phyloP scores from a whole-genome alignment of 2,113 vertebrate genomes.

The Apistogramma diplotaenia region DNA sequence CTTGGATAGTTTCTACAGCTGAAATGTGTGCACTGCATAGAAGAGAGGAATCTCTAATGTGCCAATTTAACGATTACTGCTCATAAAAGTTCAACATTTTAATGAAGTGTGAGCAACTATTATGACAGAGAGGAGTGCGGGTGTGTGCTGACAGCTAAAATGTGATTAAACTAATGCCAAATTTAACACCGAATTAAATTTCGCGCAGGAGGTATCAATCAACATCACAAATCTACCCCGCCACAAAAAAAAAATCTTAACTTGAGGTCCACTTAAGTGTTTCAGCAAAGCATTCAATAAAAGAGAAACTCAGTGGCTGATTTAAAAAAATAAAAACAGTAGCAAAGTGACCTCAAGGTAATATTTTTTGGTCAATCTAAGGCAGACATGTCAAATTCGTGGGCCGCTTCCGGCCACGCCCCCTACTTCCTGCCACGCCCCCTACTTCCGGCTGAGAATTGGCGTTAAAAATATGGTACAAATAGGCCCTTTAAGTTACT shows the following conservation, averaged over 20 bases:
- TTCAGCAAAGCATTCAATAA: neutral
- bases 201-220: neutral
- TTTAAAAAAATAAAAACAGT: neutral
- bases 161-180: constrained; percentile 1
- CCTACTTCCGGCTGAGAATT: no score
- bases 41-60: neutral
- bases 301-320: neutral
- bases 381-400: no score
- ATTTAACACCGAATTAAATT: constrained; percentile 15
- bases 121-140: neutral
- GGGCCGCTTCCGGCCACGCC: no score
- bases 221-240: neutral
- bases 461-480: no score
- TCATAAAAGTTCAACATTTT: neutral
- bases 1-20: neutral
- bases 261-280: neutral
- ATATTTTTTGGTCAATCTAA: neutral
- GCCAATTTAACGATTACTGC: neutral
- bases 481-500: no score
- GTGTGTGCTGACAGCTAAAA: neutral
- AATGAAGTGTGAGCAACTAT: neutral
- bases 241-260: constrained; percentile 31
- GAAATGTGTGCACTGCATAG: neutral
- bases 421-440: no score
- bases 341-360: neutral